phyloP scores from a whole-genome alignment of 2,797 vertebrate species.

The Lutjanus argentimaculatus region DNA sequence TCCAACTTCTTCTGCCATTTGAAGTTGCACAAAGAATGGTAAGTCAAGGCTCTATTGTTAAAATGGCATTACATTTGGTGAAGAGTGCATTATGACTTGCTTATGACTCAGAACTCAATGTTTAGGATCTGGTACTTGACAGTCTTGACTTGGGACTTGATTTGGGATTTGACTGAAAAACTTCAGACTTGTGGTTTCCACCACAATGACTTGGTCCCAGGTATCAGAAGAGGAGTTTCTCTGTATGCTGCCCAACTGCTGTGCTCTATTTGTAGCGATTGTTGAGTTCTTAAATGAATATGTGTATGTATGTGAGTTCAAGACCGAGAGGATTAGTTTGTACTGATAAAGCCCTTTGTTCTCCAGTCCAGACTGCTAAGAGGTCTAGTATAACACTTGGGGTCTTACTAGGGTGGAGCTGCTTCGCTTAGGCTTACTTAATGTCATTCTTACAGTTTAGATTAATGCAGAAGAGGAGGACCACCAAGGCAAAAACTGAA shows the following conservation, averaged over 20 bases:
- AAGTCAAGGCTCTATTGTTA: too few relatives aligned
- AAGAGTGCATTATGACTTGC: too few relatives aligned
- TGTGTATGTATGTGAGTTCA: slow-evolving; percentile 42
- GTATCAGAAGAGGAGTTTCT: slow-evolving; percentile 5
- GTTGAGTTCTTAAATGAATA: slow-evolving; percentile 19
- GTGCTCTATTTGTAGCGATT: slow-evolving; percentile 6
- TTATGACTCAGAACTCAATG: too few relatives aligned
- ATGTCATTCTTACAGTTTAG: slow-evolving; percentile 63
- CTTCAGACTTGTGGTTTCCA: too few relatives aligned
- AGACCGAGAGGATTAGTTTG: slow-evolving; percentile 56
- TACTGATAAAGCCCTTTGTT: slow-evolving; percentile 64
- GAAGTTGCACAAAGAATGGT: too few relatives aligned
- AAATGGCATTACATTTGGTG: too few relatives aligned
- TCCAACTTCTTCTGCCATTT: too few relatives aligned
- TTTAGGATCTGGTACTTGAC: too few relatives aligned
- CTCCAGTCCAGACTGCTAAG: slow-evolving; percentile 57
- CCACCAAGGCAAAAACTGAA: slow-evolving; percentile 37
- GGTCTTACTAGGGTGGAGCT: slow-evolving; percentile 43
- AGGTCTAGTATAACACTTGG: slow-evolving; percentile 48
- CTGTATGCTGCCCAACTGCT: neutral
- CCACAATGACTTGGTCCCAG: too few relatives aligned
- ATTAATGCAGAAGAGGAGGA: slow-evolving; percentile 36
- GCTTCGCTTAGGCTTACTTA: slow-evolving; percentile 52
- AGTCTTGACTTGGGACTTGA: too few relatives aligned
- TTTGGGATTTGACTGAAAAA: too few relatives aligned